phyloP scores from a whole-genome alignment of 2,888 invertebrate genomes.

The Epinotia nisella region DNA sequence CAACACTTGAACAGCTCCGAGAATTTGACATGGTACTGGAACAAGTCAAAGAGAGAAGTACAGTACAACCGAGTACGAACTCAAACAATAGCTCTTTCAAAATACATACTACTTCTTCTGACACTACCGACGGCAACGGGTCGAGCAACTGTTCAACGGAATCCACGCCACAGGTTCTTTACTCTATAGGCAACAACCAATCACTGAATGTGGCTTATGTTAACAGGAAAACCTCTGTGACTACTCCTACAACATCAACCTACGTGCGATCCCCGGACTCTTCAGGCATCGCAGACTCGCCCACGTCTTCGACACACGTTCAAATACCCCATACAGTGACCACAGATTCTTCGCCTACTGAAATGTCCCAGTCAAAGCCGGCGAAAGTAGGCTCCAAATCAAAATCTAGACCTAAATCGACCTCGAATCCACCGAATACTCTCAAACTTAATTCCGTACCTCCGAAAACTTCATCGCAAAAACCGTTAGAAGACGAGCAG shows the following conservation, averaged over 20 bases:
- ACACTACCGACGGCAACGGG: constrained; percentile 62
- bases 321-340: constrained; percentile 67
- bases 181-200: constrained; percentile 72
- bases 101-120: constrained; percentile 60
- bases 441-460: constrained; percentile 88
- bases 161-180: constrained; percentile 71
- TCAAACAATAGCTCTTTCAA: constrained; percentile 60
- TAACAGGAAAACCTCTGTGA: constrained; percentile 71
- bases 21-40: constrained; percentile 93
- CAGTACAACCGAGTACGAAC: constrained; percentile 80
- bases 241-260: constrained; percentile 67
- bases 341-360: constrained; percentile 62
- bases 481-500: constrained; percentile 92
- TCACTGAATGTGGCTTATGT: constrained; percentile 75
- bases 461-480: constrained; percentile 84
- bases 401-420: constrained; percentile 85
- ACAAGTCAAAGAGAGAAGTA: constrained; percentile 91
- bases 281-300: constrained; percentile 68
- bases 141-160: constrained; percentile 60
- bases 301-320: constrained; percentile 68
- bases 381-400: constrained; percentile 70
- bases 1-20: constrained; percentile 90
- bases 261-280: constrained; percentile 77
- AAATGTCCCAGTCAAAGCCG: constrained; percentile 60
- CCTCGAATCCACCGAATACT: constrained; percentile 82